phyloP scores from a whole-genome alignment of 2,888 invertebrate genomes.

The Papilio protenor region DNA sequence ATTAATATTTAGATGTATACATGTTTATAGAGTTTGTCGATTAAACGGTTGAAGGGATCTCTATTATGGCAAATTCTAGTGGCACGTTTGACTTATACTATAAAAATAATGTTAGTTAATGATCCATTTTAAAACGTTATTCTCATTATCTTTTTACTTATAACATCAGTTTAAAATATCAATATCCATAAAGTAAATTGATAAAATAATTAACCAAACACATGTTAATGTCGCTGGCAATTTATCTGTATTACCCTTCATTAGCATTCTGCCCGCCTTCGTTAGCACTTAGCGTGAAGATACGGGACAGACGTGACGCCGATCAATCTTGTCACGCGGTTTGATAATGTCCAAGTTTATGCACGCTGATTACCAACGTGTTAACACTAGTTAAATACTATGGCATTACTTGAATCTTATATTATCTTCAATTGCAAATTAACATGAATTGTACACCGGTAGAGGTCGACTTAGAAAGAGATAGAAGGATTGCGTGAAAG shows the following conservation, averaged over 20 bases:
- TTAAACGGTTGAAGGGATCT: no score
- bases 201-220: slow-evolving; percentile 39
- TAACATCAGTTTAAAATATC: slow-evolving; percentile 19
- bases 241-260: slow-evolving; percentile 51
- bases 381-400: background rate
- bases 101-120: background rate
- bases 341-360: slow-evolving; percentile 40
- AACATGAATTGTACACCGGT: no score
- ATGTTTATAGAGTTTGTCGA: no score
- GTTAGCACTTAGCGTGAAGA: slow-evolving; percentile 58
- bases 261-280: slow-evolving; percentile 64
- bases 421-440: no score
- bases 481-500: no score
- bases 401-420: background rate
- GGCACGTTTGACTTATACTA: no score
- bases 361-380: slow-evolving; percentile 1
- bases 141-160: background rate
- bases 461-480: no score
- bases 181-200: slow-evolving; percentile 30
- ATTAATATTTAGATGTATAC: no score
- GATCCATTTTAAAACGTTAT: background rate
- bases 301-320: slow-evolving; percentile 44
- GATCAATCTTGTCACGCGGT: slow-evolving; percentile 46
- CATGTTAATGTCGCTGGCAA: slow-evolving; percentile 36
- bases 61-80: no score